Percentiles rank a stretch among this genome's conserved stretches.
Conservation (phyloP, 2,888 invertebrate genomes). For the Caenorhabditis sp. region DNA sequence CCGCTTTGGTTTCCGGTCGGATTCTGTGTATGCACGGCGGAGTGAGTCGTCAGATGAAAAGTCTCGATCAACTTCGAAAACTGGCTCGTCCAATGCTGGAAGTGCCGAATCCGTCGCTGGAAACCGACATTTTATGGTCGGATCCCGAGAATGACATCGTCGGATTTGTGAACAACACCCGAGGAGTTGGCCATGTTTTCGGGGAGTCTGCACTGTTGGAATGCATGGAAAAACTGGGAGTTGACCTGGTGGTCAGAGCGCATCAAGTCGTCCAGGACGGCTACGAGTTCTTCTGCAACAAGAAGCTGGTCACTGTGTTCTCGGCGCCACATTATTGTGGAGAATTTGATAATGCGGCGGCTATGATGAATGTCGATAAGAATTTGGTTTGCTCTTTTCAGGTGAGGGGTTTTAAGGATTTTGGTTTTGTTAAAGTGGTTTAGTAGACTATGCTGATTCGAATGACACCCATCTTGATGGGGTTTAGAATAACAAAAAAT, state of each 20-base stretch:
- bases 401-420: no score
- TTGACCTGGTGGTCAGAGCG: constrained; percentile 44
- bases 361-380: constrained; percentile 52
- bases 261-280: constrained; percentile 69
- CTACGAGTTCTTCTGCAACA: constrained; percentile 65
- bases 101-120: constrained; percentile 83
- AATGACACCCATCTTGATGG: no score
- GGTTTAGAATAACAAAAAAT: no score
- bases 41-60: constrained; percentile 62
- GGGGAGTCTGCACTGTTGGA: constrained; percentile 85
- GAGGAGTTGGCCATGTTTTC: constrained; percentile 86
- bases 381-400: constrained; percentile 50
- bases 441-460: neutral
- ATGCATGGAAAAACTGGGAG: constrained; percentile 62
- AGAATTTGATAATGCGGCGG: constrained; percentile 56
- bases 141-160: constrained; percentile 82
- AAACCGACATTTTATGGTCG: constrained; percentile 84
- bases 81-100: constrained; percentile 68
- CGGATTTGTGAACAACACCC: constrained; percentile 71
- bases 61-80: constrained; percentile 69
- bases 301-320: constrained; percentile 63
- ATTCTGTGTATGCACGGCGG: constrained; percentile 79
- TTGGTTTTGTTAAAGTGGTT: no score
- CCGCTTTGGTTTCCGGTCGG: constrained; percentile 69
- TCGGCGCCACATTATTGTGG: constrained; percentile 65